phyloP scores from a whole-genome alignment of 2,113 vertebrate genomes.

The Axis porcinus region DNA sequence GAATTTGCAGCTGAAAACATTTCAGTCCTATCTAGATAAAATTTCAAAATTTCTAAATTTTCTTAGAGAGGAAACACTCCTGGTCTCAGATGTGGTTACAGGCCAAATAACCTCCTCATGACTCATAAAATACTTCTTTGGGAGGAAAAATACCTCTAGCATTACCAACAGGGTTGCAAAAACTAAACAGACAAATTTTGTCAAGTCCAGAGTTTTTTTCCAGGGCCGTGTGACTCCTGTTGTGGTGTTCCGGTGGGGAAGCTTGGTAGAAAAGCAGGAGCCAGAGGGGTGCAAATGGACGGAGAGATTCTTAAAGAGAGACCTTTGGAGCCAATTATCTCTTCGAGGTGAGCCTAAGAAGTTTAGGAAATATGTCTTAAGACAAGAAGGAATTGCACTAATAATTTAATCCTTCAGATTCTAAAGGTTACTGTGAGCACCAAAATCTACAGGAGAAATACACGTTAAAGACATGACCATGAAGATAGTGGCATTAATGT shows the following conservation, averaged over 20 bases:
- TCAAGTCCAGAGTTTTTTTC: not conserved
- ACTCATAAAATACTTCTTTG: not conserved
- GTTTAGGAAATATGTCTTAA: not conserved
- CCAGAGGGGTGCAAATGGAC: not conserved
- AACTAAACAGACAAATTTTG: constrained; percentile 21
- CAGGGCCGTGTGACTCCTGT: not conserved
- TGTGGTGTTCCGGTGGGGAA: not conserved
- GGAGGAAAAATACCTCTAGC: not conserved
- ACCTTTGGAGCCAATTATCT: not conserved
- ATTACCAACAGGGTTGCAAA: not conserved
- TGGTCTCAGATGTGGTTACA: not conserved
- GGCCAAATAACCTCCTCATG: not conserved
- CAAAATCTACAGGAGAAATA: not conserved
- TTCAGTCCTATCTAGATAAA: not conserved
- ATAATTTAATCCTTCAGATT: not conserved
- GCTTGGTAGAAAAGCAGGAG: not conserved
- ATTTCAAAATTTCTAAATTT: constrained; percentile 3
- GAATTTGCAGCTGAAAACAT: constrained; percentile 36
- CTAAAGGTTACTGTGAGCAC: not conserved
- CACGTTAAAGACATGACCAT: not conserved
- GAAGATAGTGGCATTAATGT: not conserved
- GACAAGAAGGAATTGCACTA: not conserved
- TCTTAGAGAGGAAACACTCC: not conserved
- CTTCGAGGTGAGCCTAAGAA: not conserved
- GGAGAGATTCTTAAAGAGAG: not conserved